Evolutionary conservation across 2,888 invertebrate genomes (phyloP), one percentile per base, ranked within the genome.

Genomic region (Campaea margaritaria): DNA sequence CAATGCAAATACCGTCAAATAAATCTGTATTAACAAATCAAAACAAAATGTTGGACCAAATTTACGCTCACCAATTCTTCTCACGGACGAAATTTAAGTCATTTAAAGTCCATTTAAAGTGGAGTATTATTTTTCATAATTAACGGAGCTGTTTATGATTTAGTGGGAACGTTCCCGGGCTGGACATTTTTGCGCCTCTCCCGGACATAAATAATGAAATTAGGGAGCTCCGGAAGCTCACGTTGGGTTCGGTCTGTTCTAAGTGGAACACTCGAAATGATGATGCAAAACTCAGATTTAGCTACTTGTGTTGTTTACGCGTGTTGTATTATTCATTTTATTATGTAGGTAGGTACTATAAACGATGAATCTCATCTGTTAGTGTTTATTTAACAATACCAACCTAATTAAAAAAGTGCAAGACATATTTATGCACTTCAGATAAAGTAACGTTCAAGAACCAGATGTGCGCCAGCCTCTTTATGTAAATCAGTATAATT

Each of bases 71-170:
- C 70, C 78, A 73, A 84, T 83, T 85, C 82, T 64, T 68, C 74
- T 70, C 80, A 75, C 76, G 79, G 64, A 76, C 68, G 76, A 75
- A 78, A 75, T 79, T 76, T 72, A 68, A 80, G 78, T 78, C 78
- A 77, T 82, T 83, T 76, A 75, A 65, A 70, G 71, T 65, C 72
- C 73, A 78, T 82, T 80, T 69, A 64, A 69, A 69, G 71, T 53
- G 69, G 70, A 76, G 75, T 78, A 84, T 82, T 86, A 84, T 87
- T 87, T 87, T 87, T 87, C 79, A 83, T 82, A 89, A 87, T 88
- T 86, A 87, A 83, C 73, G 73, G 59, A 50, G 58, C 72, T 70
- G 70, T 70, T 74, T 74, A 78, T 86, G 83, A 89, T 88, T 88
- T 86, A 88, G 67, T 67, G 67, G 74, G 66, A 68, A 64, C 62